phyloP scores from a whole-genome alignment of 2,113 vertebrate species.

The Choloepus hoffmanni region DNA sequence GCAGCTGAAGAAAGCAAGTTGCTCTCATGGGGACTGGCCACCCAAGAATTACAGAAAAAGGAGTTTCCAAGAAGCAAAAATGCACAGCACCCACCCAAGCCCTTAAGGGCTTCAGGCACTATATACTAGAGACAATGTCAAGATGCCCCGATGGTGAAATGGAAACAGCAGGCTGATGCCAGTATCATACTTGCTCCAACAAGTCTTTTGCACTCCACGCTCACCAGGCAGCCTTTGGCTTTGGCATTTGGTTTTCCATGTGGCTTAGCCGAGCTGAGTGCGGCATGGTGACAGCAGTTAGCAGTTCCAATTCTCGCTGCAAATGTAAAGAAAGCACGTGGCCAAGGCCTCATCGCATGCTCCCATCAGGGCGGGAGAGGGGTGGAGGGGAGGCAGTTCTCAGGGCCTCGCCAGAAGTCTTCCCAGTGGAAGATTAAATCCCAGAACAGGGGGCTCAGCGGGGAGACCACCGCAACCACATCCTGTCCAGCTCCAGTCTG shows the following conservation, averaged over 20 bases:
- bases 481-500: not conserved
- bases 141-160: not conserved
- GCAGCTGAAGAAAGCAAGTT: not conserved
- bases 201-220: not conserved
- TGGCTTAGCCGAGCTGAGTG: not conserved
- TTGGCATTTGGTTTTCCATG: not conserved
- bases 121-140: not conserved
- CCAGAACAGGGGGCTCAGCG: not conserved
- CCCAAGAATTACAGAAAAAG: not conserved
- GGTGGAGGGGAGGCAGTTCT: not conserved
- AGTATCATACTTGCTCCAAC: not conserved
- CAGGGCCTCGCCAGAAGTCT: not conserved
- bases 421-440: not conserved
- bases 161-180: not conserved
- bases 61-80: not conserved
- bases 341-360: not conserved
- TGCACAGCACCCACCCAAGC: not conserved
- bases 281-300: not conserved
- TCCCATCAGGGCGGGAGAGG: not conserved
- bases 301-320: not conserved
- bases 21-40: fast-evolving
- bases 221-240: not conserved
- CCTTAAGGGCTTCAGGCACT: not conserved
- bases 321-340: not conserved
- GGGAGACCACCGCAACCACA: not conserved